Evolutionary conservation across 2,888 invertebrate genomes (phyloP), one percentile per base, ranked within the genome.

Genomic region (Zhuqinia jingwanae): DNA sequence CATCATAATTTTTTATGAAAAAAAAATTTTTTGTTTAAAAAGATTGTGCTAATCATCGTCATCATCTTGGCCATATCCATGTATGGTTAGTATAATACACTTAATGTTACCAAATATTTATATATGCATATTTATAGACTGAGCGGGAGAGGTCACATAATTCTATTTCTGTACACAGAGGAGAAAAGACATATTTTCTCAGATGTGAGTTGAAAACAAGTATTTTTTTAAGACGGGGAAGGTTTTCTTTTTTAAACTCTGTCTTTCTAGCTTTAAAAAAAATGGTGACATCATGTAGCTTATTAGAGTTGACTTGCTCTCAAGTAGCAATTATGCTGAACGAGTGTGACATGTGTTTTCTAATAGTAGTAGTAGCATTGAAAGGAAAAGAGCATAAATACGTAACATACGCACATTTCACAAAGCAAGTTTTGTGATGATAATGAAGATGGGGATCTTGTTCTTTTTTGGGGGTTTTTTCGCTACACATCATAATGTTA

Each of bases 271-370:
- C n/a, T 30, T 68, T 73, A 47, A 30, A 82, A 75, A 60, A 47
- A 75, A 82, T 82, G 82, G 82, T 82, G 82, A 82, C 82, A 82
- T 50, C 70, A 47, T 65, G 75, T 36, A 17, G 63, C 82, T 75
- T 75, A 82, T 82, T 82, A 75, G 53, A 75, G 75, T 75, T 82
- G 82, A 82, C 75, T 82, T 47, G 82, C 82, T 75, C 82, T 75
- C 82, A 75, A 75, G 50, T 82, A 50, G 82, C 82, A 75, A 82
- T 82, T 82, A 82, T 82, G 75, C 30, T 75, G 82, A 75, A 53
- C 42, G 50, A 63, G 68, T 68, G 56, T 77, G 83, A 65, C 83
- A 82, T 75, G 50, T 75, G 76, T 65, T 65, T 27, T 58, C 13
- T 45, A 25, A 11, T 75, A 63, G 27, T 36, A 36, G 8, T 6